Conservation (phyloP, 2,113 vertebrate genomes). For the Leptobrachium ailaonicum region DNA sequence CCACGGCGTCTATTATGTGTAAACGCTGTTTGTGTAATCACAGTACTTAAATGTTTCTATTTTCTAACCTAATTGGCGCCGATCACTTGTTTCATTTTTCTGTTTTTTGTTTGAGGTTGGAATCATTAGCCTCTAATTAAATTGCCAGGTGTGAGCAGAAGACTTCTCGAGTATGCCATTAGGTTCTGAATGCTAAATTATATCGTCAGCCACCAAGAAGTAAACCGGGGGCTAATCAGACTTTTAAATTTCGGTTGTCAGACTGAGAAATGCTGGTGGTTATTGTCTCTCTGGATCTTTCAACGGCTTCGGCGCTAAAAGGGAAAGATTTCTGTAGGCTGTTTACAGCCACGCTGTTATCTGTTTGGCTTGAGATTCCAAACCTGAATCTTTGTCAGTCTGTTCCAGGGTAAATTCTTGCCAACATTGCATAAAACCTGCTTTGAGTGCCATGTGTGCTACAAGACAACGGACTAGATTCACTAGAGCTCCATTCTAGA, state of each 20-base stretch:
- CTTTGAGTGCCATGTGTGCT: too few species aligned
- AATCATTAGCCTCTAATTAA: slow-evolving; percentile 41
- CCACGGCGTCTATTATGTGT: slow-evolving; percentile 40
- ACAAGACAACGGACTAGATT: too few species aligned
- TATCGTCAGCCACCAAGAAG: slow-evolving; percentile 25
- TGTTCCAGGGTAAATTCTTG: too few species aligned
- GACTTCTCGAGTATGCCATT: slow-evolving; percentile 41
- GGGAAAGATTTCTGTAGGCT: slow-evolving; percentile 11
- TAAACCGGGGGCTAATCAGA: slow-evolving; percentile 38
- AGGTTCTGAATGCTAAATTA: slow-evolving; percentile 27
- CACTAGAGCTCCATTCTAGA: too few species aligned
- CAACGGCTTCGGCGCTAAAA: neutral
- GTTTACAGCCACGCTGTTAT: neutral
- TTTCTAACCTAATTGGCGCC: slow-evolving; percentile 47
- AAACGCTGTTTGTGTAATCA: slow-evolving; percentile 40
- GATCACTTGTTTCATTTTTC: slow-evolving; percentile 42
- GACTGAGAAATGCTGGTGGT: slow-evolving; percentile 2
- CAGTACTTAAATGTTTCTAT: slow-evolving; percentile 42
- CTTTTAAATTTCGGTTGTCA: slow-evolving; percentile 21
- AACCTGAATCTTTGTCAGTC: too few species aligned
- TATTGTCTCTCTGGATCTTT: neutral
- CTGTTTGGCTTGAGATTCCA: neutral
- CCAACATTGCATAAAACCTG: too few species aligned
- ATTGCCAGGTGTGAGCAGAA: slow-evolving; percentile 49
- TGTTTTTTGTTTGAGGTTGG: slow-evolving; percentile 41